Conservation (phyloP, 2,797 vertebrate genomes). For the Gallinago nigripennis region DNA sequence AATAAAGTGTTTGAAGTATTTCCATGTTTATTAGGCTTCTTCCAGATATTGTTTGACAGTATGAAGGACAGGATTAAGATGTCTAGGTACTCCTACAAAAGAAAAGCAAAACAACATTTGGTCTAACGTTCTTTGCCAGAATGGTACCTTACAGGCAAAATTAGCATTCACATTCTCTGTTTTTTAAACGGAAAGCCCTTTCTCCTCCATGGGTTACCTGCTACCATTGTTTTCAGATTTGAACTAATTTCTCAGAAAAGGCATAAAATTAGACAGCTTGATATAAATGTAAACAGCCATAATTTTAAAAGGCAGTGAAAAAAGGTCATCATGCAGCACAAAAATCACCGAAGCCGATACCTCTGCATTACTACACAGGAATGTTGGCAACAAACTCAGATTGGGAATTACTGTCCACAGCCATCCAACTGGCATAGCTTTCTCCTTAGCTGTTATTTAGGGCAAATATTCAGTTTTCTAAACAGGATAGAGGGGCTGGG, state of each 20-base stretch:
- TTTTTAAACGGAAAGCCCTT: neutral
- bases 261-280: neutral
- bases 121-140: neutral
- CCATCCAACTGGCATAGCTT: neutral
- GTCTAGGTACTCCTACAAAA: neutral
- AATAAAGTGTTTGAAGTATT: neutral
- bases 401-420: neutral
- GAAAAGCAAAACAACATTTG: neutral
- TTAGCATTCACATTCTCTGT: neutral
- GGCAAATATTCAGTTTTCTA: neutral
- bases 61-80: neutral
- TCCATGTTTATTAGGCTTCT: neutral
- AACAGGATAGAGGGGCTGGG: neutral
- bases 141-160: neutral
- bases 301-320: neutral
- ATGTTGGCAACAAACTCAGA: neutral
- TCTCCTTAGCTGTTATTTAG: neutral
- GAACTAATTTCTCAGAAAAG: neutral
- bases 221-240: neutral
- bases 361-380: neutral
- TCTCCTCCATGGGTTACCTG: neutral
- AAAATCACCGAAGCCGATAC: neutral
- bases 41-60: neutral
- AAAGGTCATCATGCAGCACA: neutral
- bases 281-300: neutral